phyloP scores from a whole-genome alignment of 2,113 vertebrate species.

The Euleptes europaea region DNA sequence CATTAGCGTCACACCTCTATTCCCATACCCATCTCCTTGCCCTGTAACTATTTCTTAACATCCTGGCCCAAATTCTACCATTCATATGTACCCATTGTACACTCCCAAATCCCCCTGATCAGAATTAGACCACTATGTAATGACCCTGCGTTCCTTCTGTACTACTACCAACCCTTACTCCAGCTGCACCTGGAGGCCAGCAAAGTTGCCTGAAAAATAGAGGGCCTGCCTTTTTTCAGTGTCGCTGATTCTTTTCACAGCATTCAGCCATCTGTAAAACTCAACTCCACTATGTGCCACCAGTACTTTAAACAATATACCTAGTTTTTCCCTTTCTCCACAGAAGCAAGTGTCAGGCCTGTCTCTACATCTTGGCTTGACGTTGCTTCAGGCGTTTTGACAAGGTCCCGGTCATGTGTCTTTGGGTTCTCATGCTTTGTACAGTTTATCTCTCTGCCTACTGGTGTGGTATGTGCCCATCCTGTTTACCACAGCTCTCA shows the following conservation, averaged over 20 bases:
- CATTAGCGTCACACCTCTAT: not conserved
- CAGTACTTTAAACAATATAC: not conserved
- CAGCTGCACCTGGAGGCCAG: not conserved
- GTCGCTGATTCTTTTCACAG: not conserved
- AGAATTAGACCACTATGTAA: not conserved
- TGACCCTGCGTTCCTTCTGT: not conserved
- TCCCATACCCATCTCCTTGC: rapidly evolving
- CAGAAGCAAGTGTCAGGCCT: too few relatives aligned
- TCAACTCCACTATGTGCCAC: not conserved
- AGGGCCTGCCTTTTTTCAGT: not conserved
- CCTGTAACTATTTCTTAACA: not conserved
- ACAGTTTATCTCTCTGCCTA: too few relatives aligned
- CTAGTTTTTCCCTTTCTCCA: not conserved
- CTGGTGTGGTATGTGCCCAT: too few relatives aligned
- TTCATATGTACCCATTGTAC: not conserved
- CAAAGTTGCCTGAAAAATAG: not conserved
- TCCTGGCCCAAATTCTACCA: constrained; percentile 23
- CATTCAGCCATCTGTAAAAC: not conserved
- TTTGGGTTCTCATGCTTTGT: too few relatives aligned
- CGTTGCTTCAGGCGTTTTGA: too few relatives aligned
- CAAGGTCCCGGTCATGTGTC: too few relatives aligned
- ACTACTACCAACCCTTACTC: not conserved
- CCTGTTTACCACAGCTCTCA: too few relatives aligned
- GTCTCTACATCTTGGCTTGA: too few relatives aligned
- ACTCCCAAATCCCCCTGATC: not conserved